Base-by-base conservation (phyloP, 1,140 invertebrate genomes). In the Aculops lycopersici region DNA sequence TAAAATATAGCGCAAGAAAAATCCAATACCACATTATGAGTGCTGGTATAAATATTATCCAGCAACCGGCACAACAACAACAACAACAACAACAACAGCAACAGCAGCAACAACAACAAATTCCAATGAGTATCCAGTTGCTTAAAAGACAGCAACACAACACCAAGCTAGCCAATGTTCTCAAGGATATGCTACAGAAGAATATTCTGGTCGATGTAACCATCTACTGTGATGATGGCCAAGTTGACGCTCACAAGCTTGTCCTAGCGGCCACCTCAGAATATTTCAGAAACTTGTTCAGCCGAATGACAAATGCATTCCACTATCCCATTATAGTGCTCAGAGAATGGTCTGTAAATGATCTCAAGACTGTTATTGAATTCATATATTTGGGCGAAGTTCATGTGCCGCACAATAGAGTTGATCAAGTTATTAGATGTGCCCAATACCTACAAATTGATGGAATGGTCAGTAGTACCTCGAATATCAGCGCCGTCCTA, bases 361-460 rank as follows among this genome's bases (percentile, higher is more conserved):
- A 83, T 52, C 74, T 86, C 53, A 72, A 74, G 43, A 72, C 75
- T 1, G 69, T 86, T 14, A 59, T 86, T 2, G 75, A 83, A 48
- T 86, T 80, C 52, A 84, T 84, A 74, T 86, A 86, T 57, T 68
- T 70, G 38, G 79, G 79, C 0, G 77, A 83, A 58, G 75, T 83
- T 3, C 81, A 78, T 51, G 74, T 83, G 3, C 71, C 70, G 14
- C 74, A 80, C 49, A 72, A 77, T 35, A 71, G 79, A 49, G 62
- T 83, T 21, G 65, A 66, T 2, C 65, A 67, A 2, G 63, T 84
- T 8, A 62, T 84, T 46, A 72, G 71, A 54, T 69, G 77, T 1
- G 78, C 77, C 1, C 71, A 79, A 53, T 67, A 72, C 21, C 55
- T 83, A 12, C 72, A 76, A 54, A 78, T 83, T 31, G 80, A 65